Conservation (phyloP, 1,140 invertebrate genomes). For the Drosophila nebulosa region DNA sequence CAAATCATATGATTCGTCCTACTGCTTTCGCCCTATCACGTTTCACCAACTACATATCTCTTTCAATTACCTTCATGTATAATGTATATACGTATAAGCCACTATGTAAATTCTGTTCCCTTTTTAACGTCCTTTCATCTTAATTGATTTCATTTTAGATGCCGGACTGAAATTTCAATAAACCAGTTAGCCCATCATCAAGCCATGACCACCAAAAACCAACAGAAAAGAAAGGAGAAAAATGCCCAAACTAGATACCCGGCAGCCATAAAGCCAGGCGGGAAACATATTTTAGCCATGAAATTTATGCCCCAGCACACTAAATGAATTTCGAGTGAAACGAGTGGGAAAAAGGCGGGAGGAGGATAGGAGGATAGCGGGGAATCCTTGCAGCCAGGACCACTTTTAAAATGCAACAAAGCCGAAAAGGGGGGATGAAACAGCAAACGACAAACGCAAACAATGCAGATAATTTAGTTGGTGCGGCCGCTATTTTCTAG, state of each 20-base stretch:
- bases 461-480: constrained; percentile 76
- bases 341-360: constrained; percentile 18
- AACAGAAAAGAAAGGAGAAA: not conserved
- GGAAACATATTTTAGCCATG: constrained; percentile 68
- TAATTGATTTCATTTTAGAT: constrained; percentile 56
- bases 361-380: not conserved
- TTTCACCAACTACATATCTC: not conserved
- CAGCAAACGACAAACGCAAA: constrained; percentile 61
- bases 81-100: not conserved
- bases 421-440: constrained; percentile 13
- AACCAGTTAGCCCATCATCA: constrained; percentile 46
- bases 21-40: not conserved
- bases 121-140: constrained; percentile 14
- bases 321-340: constrained; percentile 45
- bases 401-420: constrained; percentile 36
- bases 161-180: constrained; percentile 41
- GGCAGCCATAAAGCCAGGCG: constrained; percentile 43
- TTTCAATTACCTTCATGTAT: constrained; percentile 5
- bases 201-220: constrained; percentile 19
- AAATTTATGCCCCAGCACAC: constrained; percentile 72
- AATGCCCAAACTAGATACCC: constrained; percentile 1
- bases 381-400: not conserved
- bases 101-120: constrained; percentile 1
- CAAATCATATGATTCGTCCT: not conserved
- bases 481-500: constrained; percentile 46